Base-by-base conservation (phyloP, 2,113 vertebrate species). In the Oreochromis spilurus region DNA sequence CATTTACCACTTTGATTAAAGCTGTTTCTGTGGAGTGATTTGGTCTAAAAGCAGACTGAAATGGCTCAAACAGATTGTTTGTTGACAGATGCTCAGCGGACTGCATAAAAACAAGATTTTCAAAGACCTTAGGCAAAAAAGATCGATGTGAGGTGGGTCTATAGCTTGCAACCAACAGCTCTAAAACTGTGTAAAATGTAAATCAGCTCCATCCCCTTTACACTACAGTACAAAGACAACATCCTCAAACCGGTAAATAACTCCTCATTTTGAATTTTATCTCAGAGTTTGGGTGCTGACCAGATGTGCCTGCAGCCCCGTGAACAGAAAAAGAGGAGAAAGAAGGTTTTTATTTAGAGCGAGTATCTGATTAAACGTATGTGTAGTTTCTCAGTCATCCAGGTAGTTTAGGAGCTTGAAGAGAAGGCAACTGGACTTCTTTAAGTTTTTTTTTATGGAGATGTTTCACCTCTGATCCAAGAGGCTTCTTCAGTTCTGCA, bases 171-270 rank as follows among this genome's bases (percentile, higher is more conserved):
- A n/a, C n/a, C n/a, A n/a, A n/a, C n/a, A n/a, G n/a, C n/a, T n/a
- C n/a, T n/a, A 7, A 7, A 36, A 36, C 34, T 60, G 55, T 60
- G 8, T 58, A 0, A 60, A 60, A 60, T 4, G 3, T 9, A 60
- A 17, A 60, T 60, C 26, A 31, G 1, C 57, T 31, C 26, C 31
- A 17, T 9, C 26, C 14, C 0, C 0, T 58, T 2, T 17, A 9
- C 0, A 31, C 0, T 0, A 60, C 26, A 31, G 26, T 0, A 31
- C 57, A 60, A 60, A 1, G 57, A 60, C 57, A 60, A 58, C 57
- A 31, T 58, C 57, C 14, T 17, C 57, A 17, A 58, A 58, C 4
- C 0, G 3, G 1, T 17, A 4, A 60, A 31, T 2, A 31, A 58
- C 0, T 58, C 4, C 26, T 58, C 57, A 17, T 58, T 58, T 9